phyloP scores from a whole-genome alignment of 2,888 invertebrate genomes.

The Sisyra terminalis region DNA sequence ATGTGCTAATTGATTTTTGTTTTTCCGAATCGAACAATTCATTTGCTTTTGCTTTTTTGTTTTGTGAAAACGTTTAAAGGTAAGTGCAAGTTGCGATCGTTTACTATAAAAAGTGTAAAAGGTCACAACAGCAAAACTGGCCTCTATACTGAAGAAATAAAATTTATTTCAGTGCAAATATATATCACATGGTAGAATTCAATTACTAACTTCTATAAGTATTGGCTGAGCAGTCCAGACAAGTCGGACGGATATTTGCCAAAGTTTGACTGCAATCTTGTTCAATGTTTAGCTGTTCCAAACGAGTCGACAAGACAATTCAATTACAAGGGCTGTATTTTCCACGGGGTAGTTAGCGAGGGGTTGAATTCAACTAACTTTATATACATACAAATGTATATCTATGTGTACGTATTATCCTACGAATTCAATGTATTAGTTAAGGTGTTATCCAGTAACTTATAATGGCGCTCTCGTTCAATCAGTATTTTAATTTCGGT shows the following conservation, averaged over 20 bases:
- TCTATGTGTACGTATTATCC: no score
- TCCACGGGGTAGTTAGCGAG: conserved; percentile 23
- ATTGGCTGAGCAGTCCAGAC: conserved; percentile 20
- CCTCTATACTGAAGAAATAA: conserved; percentile 15
- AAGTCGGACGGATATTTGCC: conserved; percentile 14
- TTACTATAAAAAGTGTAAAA: background rate
- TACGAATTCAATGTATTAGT: background rate
- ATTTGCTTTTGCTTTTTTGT: no score
- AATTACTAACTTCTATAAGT: conserved; percentile 27
- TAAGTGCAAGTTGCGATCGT: no score
- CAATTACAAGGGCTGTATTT: conserved; percentile 27
- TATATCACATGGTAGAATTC: conserved; percentile 24
- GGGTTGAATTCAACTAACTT: background rate
- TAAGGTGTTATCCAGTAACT: conserved; percentile 7
- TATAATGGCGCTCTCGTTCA: conserved; percentile 7
- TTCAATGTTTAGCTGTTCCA: conserved; percentile 9
- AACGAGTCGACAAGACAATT: conserved; percentile 29
- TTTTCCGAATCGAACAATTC: no score
- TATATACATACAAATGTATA: background rate
- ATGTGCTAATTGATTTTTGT: no score
- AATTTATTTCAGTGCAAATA: conserved; percentile 25
- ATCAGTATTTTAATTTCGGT: conserved; percentile 7
- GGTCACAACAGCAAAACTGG: conserved; percentile 5
- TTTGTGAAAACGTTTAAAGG: no score
- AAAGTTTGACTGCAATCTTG: conserved; percentile 1